Evolutionary conservation across 2,797 vertebrate genomes (phyloP), one percentile per base, ranked within the genome.

Genomic region (Acanthurus tractus): DNA sequence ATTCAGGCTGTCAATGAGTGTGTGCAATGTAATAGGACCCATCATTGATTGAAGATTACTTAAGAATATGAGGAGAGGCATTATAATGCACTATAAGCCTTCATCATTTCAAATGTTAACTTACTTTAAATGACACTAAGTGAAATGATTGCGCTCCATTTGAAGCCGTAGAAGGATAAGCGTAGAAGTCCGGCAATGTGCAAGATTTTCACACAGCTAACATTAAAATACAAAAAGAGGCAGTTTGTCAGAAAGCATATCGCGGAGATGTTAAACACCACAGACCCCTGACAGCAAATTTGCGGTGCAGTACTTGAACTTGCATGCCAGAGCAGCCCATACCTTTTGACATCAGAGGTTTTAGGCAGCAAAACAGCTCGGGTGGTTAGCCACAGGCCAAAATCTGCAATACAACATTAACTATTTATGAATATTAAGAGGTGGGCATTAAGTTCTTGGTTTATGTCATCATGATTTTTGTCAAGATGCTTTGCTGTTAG

Each of bases 21-120:
- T 86, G 85, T 77, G 79, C 83, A 86, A 93, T 88, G 88, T 94
- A 91, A 94, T 94, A 93, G 92, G 82, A 77, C 72, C 86, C 86
- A 74, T 88, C 86, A 86, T 87, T 92, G 92, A 93, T 89, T 92
- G 93, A 91, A 93, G 93, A 93, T 95, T 92, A 90, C 74, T 85
- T 76, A 74, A 91, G 90, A 92, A 85, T 86, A 89, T 76, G 83
- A 84, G 75, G 75, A 88, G 88, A 79, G 78, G 83, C 70, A 82
- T 91, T 92, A 90, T 92, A 87, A 81, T 83, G 84, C 86, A 55
- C 80, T 70, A 70, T 78, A 71, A 84, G 90, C 88, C 85, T 86
- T 83, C 81, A 72, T 76, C 74, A 34, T 78, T 86, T 64, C 71
- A 82, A 80, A 89, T 74, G 85, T 87, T 76, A 42, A 86, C 85